Evolutionary conservation across 2,113 vertebrate genomes (phyloP).

Genomic region (Anolis sagrei): DNA sequence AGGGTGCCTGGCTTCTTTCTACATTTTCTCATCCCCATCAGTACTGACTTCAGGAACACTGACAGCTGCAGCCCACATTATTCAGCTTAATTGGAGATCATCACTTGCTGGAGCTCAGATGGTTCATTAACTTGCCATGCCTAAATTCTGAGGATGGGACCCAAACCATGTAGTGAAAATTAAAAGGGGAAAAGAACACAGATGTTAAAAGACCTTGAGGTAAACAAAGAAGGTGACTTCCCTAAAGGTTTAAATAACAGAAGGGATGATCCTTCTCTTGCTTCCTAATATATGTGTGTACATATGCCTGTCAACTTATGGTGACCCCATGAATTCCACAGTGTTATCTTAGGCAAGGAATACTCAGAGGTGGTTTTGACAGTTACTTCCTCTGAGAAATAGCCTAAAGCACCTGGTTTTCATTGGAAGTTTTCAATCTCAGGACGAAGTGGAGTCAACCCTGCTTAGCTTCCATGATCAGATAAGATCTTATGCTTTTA

Average conservation of each 20-base stretch:
- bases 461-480: too few species aligned
- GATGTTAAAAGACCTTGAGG: not conserved
- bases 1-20: not conserved
- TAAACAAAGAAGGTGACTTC: constrained; percentile 1
- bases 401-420: too few species aligned
- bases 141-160: constrained; percentile 24
- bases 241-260: not conserved
- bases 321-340: too few species aligned
- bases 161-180: constrained; percentile 12
- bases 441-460: too few species aligned
- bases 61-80: constrained; percentile 36
- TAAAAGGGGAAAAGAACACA: not conserved
- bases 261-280: not conserved
- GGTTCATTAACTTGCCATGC: constrained; percentile 54
- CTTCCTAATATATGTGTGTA: not conserved
- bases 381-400: too few species aligned
- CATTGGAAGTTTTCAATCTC: too few species aligned
- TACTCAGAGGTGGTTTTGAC: too few species aligned
- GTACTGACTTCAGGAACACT: not conserved
- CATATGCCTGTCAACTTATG: too few species aligned
- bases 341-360: too few species aligned
- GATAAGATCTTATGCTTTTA: too few species aligned
- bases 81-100: constrained; percentile 35
- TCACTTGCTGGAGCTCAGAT: not conserved
- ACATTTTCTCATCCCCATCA: not conserved